A percentile compares a stretch with the other conserved stretches of the same genome.
Evolutionary conservation across 2,888 invertebrate species (phyloP).

Genomic region (Chydorus sphaericus): DNA sequence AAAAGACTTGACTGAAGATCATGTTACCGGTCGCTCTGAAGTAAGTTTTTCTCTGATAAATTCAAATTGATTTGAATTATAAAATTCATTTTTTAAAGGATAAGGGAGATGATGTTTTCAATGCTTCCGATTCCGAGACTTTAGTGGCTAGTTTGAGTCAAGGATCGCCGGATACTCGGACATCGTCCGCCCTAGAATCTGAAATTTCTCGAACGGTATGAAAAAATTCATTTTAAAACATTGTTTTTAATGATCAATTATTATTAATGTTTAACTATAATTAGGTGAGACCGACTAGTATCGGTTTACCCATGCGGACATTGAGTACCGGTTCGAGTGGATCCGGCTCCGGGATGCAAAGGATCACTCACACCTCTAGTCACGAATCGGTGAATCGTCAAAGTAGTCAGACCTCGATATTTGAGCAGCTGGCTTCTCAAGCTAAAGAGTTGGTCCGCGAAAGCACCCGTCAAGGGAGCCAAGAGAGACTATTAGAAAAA

Average conservation of each 20-base stretch:
- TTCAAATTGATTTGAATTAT: no score
- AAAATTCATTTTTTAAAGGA: no score
- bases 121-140: slow-evolving; percentile 8
- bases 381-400: slow-evolving; percentile 39
- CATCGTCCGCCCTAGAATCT: background rate
- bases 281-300: background rate
- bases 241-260: background rate
- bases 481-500: slow-evolving; percentile 72
- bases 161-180: background rate
- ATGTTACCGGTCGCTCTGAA: no score
- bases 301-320: background rate
- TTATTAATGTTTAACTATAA: background rate
- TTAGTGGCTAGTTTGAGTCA: background rate
- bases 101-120: slow-evolving; percentile 10
- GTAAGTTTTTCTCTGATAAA: no score
- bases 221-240: background rate
- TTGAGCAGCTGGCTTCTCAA: slow-evolving; percentile 75
- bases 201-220: background rate
- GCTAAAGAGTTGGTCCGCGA: slow-evolving; percentile 79
- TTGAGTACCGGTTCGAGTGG: slow-evolving; percentile 7
- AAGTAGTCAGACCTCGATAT: slow-evolving; percentile 65
- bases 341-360: slow-evolving; percentile 31
- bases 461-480: slow-evolving; percentile 74
- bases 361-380: slow-evolving; percentile 24
- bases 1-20: slow-evolving; percentile 36